Conservation (phyloP, 2,888 invertebrate genomes). For the Ommatoiulus sabulosus region DNA sequence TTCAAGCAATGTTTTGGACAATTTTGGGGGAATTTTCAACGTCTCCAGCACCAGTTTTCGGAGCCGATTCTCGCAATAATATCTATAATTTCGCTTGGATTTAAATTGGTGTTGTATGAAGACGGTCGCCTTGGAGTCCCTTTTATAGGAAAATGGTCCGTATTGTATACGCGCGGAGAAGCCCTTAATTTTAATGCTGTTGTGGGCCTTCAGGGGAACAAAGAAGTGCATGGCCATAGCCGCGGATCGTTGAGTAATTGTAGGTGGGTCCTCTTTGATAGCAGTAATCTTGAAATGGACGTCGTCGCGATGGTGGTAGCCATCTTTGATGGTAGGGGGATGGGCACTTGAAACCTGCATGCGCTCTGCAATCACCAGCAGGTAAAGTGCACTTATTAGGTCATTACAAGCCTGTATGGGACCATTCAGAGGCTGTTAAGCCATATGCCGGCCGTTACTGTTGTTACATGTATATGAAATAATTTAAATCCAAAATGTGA, state of each 20-base stretch:
- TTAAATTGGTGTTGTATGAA: constrained; percentile 39
- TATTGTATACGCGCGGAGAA: constrained; percentile 1
- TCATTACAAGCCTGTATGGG: constrained; percentile 11
- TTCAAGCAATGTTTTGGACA: not conserved
- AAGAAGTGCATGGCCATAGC: not conserved
- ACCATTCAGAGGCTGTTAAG: constrained; percentile 36
- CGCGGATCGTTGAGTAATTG: constrained; percentile 11
- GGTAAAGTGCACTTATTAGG: constrained; percentile 43
- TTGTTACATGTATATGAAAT: no score
- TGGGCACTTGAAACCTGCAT: constrained; percentile 22
- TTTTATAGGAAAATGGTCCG: constrained; percentile 31
- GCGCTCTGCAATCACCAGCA: constrained; percentile 30
- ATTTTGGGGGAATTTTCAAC: not conserved
- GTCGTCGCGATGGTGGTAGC: constrained; percentile 40
- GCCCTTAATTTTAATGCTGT: constrained; percentile 32
- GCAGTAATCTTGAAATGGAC: constrained; percentile 30
- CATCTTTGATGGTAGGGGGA: constrained; percentile 39
- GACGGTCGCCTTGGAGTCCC: constrained; percentile 15
- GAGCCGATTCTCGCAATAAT: constrained; percentile 29
- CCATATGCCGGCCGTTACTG: not conserved
- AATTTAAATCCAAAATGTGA: not conserved
- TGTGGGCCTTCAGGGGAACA: constrained; percentile 6
- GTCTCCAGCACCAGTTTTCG: not conserved
- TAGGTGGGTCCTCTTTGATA: constrained; percentile 35
- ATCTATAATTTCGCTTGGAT: constrained; percentile 20